A percentile compares a stretch with the other conserved stretches of the same genome.
phyloP scores from a whole-genome alignment of 92 coral and sea anemone genomes.

The Palythoa grandis region DNA sequence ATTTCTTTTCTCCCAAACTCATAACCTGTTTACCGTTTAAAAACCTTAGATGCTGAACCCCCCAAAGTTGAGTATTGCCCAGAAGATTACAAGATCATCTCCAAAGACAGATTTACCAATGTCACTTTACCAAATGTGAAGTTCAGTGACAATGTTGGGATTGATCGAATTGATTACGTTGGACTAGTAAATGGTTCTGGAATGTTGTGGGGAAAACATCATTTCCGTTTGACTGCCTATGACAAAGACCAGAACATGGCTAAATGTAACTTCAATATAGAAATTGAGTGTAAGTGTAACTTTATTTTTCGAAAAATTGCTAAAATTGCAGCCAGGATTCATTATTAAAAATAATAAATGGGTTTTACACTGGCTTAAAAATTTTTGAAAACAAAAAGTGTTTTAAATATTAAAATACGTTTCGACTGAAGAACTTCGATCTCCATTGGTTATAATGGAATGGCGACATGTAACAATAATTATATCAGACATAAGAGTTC shows the following conservation, averaged over 20 bases:
- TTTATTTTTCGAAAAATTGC: not conserved
- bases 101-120: conserved; percentile 3
- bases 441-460: too few species aligned
- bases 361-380: too few species aligned
- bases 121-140: conserved; percentile 27
- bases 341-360: too few species aligned
- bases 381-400: too few species aligned
- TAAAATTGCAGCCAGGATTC: not conserved
- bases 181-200: conserved; percentile 17
- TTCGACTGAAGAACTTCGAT: too few species aligned
- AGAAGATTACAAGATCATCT: conserved; percentile 35
- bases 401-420: too few species aligned
- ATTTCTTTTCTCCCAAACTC: too few species aligned
- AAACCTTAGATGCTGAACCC: conserved; percentile 7
- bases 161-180: not conserved
- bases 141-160: conserved; percentile 28
- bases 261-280: not conserved
- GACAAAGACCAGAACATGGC: conserved; percentile 23
- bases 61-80: conserved; percentile 35
- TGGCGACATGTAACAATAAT: too few species aligned
- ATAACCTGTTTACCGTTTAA: not conserved
- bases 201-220: conserved; percentile 16
- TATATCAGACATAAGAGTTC: too few species aligned
- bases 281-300: conserved; percentile 17
- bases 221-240: conserved; percentile 12